Evolutionary conservation across 2,888 invertebrate genomes (phyloP), one percentile per base, ranked within the genome.

Genomic region (Caenorhabditis sp.): DNA sequence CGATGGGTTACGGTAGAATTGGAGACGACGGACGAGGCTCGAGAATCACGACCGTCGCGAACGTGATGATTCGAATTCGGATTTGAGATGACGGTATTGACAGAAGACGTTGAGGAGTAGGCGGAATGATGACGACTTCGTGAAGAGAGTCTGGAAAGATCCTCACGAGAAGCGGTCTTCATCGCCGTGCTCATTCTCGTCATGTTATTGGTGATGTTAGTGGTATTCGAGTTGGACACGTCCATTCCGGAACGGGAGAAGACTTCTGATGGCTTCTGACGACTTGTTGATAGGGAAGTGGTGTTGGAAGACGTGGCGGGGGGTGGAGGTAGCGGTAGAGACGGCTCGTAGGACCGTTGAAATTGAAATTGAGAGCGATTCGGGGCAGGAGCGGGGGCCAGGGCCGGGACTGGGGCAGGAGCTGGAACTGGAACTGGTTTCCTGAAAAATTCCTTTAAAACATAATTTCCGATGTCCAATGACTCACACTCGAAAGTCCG

Each of bases 401-500:
- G 24, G 1, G 26, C 24, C 5, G 53, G 13, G 15, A 24, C 1
- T 1, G 26, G 53, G 26, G 53, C 5, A 26, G n/a, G 28, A 26
- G n/a, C 15, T 15, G 24, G 44, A 2, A 44, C 1, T 60, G 18
- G 53, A 47, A 24, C 28, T n/a, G 28, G 2, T 26, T 28, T 62
- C 28, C 47, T 62, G 26, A 47, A 47, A 47, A 62, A 28, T 47
- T 32, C 32, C 32, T 4, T 32, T 9, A 32, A 32, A 32, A 32
- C 6, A 5, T 13, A 51, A 35, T 15, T 20, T 13, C 18, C n/a
- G 4, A 13, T 37, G 13, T n/a, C 1, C 13, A 13, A 67, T 32
- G 5, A 60, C 64, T 72, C n/a, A 74, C 74, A 67, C 13, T 51
- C 51, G 32, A 47, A 74, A 74, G 32, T 74, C 60, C 1, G 74